Percentiles rank a stretch among this genome's conserved stretches.
Evolutionary conservation across 2,888 invertebrate genomes (phyloP).

Genomic region (Trichopoda pennipes): DNA sequence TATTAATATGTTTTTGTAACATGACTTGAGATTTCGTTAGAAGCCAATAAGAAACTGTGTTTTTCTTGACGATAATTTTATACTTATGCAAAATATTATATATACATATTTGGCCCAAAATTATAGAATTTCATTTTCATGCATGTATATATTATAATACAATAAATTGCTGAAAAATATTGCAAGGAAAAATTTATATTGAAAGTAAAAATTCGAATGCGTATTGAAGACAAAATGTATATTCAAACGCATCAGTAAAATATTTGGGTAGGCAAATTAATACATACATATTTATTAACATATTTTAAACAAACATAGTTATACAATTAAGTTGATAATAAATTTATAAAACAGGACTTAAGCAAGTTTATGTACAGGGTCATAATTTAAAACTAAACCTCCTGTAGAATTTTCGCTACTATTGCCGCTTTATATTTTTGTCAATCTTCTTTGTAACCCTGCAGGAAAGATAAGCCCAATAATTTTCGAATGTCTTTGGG

Average conservation of each 20-base stretch:
- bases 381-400: no score
- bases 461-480: no score
- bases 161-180: conserved; percentile 32
- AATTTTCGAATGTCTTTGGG: no score
- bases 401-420: no score
- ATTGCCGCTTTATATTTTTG: no score
- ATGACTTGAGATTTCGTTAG: not conserved
- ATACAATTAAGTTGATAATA: no score
- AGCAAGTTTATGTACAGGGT: no score
- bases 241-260: not conserved
- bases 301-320: no score
- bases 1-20: conserved; percentile 35
- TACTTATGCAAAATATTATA: not conserved
- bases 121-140: conserved; percentile 29
- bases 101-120: conserved; percentile 15
- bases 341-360: no score
- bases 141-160: conserved; percentile 7
- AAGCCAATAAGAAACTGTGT: not conserved
- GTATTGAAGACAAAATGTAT: conserved; percentile 8
- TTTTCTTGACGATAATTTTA: not conserved
- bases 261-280: no score
- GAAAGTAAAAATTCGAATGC: not conserved
- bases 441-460: no score
- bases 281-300: no score
- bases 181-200: conserved; percentile 51